Evolutionary conservation across 2,113 vertebrate species (phyloP).

Genomic region (Pangasianodon hypophthalmus): DNA sequence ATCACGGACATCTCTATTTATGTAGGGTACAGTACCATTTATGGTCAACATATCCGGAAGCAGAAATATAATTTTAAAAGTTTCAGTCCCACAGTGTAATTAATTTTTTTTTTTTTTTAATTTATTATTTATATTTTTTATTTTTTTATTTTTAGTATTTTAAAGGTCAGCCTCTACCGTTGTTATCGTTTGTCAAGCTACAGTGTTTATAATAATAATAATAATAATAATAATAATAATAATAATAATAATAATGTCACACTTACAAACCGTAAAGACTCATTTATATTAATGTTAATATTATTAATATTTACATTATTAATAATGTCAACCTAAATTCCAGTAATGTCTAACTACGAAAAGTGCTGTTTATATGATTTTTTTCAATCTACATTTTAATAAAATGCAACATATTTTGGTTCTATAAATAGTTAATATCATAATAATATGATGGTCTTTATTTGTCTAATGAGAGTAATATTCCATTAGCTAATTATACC

Average conservation of each 20-base stretch:
- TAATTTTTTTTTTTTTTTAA: neutral
- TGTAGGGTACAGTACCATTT: conserved; percentile 24
- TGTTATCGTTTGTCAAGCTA: neutral
- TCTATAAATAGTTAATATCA: neutral
- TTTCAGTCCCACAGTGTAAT: neutral
- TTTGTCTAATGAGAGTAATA: neutral
- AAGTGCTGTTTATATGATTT: neutral
- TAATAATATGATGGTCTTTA: neutral
- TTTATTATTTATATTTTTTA: neutral
- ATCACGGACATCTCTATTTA: conserved; percentile 24
- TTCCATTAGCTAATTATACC: neutral
- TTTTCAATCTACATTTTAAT: neutral
- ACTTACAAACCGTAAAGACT: neutral
- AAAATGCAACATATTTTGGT: neutral
- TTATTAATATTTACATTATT: neutral
- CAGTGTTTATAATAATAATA: neutral
- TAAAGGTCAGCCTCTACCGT: neutral
- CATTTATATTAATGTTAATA: neutral
- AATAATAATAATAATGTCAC: neutral
- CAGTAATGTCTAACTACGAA: neutral
- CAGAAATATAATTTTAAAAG: neutral
- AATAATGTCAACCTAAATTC: neutral
- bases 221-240: neutral
- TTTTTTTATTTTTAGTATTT: neutral
- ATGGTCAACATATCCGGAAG: conserved; percentile 45